Percentiles rank a stretch among this genome's conserved stretches.
These are phyloP conservation scores for Betta splendens DNA, from an alignment of 2,797 vertebrate species.

Conservation along the genomic window DNA sequence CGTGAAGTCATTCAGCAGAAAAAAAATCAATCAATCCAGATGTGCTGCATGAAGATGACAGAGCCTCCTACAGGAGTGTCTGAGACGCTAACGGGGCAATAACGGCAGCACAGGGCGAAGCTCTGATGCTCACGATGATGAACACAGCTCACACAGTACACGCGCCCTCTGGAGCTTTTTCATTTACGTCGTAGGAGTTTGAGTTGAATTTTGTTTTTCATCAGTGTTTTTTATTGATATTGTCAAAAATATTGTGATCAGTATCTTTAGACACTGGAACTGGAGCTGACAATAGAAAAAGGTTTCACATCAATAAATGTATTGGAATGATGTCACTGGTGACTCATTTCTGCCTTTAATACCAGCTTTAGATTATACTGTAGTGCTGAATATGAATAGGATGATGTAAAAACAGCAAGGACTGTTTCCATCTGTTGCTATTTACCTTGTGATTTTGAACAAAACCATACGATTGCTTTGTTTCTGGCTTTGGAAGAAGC, in stretches of 20 bases:
- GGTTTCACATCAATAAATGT: not conserved
- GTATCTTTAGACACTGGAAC: not conserved
- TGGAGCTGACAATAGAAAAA: not conserved
- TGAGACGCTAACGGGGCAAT: not conserved
- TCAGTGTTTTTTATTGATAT: not conserved
- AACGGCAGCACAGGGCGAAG: conserved; percentile 1
- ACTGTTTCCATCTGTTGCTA: not conserved
- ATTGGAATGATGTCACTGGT: not conserved
- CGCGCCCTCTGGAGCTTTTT: not conserved
- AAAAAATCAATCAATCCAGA: conserved; percentile 8
- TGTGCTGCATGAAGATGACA: conserved; percentile 31
- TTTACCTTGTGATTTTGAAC: conserved; percentile 1
- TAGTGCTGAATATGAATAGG: not conserved
- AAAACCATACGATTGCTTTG: not conserved
- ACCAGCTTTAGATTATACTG: not conserved
- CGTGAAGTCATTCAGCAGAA: not conserved
- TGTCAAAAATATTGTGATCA: not conserved
- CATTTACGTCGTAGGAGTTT: not conserved
- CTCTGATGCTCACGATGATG: not conserved
- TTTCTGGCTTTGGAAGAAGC: not conserved
- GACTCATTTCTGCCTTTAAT: conserved; percentile 12
- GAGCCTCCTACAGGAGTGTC: conserved; percentile 9
- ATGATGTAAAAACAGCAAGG: not conserved
- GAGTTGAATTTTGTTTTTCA: not conserved
- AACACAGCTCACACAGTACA: conserved; percentile 4